These are phyloP conservation scores for Hoplostethus atlanticus DNA, from an alignment of 2,797 vertebrate genomes.

Conservation along the genomic window DNA sequence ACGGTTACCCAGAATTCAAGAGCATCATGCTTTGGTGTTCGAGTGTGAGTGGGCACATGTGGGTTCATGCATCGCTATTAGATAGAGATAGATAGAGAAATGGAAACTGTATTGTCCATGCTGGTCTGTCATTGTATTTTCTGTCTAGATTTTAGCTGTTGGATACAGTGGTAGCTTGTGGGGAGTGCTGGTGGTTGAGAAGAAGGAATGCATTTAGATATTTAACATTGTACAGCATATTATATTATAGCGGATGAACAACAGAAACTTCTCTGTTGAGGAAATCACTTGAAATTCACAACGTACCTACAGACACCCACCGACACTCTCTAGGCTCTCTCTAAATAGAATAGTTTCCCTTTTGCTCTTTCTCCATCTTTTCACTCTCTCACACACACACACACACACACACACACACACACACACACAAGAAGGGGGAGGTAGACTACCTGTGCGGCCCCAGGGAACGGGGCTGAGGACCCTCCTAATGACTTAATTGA, in stretches of 20 bases:
- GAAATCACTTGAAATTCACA: no score
- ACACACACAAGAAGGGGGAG: constrained; percentile 35
- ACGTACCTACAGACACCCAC: no score
- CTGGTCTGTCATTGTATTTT: no score
- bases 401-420: constrained; percentile 24
- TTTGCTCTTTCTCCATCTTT: neutral
- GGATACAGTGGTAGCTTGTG: no score
- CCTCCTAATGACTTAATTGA: constrained; percentile 86
- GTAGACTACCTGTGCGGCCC: constrained; percentile 72
- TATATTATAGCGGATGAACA: no score
- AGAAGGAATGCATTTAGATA: no score
- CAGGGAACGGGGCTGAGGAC: constrained; percentile 77
- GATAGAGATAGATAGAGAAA: neutral
- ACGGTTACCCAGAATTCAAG: neutral
- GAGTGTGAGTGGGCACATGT: neutral
- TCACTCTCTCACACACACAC: constrained; percentile 15
- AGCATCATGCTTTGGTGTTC: neutral
- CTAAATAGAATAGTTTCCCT: constrained; percentile 2
- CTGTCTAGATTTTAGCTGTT: no score
- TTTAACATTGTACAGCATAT: no score
- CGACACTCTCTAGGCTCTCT: no score
- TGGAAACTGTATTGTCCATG: no score
- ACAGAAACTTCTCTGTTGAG: no score
- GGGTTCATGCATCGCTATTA: neutral
- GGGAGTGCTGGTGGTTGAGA: no score